Evolutionary conservation across 2,113 vertebrate genomes (phyloP).

Genomic region (Falco punctatus): DNA sequence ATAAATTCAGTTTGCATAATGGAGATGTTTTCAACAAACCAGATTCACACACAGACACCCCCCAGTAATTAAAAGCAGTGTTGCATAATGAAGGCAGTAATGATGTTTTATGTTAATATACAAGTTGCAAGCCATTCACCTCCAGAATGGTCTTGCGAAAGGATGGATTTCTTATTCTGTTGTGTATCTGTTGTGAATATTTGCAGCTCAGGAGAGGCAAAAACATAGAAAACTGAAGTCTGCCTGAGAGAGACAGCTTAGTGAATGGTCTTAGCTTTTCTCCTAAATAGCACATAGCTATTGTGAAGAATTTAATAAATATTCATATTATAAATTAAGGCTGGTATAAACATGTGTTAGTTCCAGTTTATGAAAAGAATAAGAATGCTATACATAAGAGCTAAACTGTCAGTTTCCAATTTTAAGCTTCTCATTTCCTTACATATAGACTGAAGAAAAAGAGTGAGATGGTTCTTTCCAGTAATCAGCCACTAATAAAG

Average conservation of each 20-base stretch:
- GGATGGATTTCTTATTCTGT: not conserved
- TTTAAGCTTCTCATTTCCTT: not conserved
- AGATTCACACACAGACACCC: too few species aligned
- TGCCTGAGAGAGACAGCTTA: not conserved
- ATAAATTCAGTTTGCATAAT: not conserved
- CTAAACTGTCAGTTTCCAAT: not conserved
- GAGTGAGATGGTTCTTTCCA: not conserved
- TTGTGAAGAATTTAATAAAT: not conserved
- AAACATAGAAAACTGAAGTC: not conserved
- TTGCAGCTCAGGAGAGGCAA: not conserved
- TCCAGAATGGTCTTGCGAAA: not conserved
- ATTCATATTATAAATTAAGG: not conserved
- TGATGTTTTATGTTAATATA: not conserved
- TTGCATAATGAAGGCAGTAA: not conserved
- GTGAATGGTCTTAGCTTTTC: not conserved
- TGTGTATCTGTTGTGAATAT: not conserved
- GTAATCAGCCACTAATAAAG: not conserved
- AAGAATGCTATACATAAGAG: not conserved
- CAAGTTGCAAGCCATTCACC: not conserved
- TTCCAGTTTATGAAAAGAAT: not conserved
- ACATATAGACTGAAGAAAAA: not conserved
- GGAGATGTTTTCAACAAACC: not conserved
- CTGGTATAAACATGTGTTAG: not conserved
- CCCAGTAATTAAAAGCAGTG: not conserved
- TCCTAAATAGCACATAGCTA: not conserved